These are phyloP conservation scores for Sarcoramphus papa DNA, from an alignment of 2,797 vertebrate species.

Conservation along the genomic window DNA sequence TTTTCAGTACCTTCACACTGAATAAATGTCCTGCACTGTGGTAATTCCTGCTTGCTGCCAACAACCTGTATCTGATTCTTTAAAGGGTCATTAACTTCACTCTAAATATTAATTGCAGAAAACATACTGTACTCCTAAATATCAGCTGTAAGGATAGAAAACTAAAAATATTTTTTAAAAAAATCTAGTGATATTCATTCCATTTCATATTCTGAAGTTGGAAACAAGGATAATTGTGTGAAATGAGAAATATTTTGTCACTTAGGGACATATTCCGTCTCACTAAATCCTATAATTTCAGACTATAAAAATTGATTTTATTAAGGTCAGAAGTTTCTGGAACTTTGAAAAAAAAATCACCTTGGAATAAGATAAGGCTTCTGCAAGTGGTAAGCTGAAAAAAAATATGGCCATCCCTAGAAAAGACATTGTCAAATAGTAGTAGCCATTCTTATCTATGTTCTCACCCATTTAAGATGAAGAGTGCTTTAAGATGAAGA, in stretches of 20 bases:
- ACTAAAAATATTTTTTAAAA: background rate
- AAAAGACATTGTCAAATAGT: background rate
- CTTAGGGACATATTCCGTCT: background rate
- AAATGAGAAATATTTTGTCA: background rate
- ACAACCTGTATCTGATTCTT: background rate
- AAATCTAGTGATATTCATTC: background rate
- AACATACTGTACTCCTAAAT: background rate
- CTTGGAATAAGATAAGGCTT: background rate
- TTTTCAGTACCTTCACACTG: background rate
- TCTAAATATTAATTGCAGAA: background rate
- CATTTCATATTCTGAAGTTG: background rate
- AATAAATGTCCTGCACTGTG: background rate
- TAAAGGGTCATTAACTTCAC: background rate
- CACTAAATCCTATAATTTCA: background rate
- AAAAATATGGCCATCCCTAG: background rate
- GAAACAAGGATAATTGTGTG: background rate
- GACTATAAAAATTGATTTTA: background rate
- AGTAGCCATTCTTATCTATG: background rate
- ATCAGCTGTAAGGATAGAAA: background rate
- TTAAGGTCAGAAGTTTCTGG: background rate
- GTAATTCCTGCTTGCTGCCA: background rate
- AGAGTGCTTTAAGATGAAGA: background rate
- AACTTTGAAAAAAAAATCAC: background rate
- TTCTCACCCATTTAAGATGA: background rate
- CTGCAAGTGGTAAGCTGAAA: background rate